These are phyloP conservation scores for Falco biarmicus DNA, from an alignment of 2,797 vertebrate genomes.

Conservation along the genomic window DNA sequence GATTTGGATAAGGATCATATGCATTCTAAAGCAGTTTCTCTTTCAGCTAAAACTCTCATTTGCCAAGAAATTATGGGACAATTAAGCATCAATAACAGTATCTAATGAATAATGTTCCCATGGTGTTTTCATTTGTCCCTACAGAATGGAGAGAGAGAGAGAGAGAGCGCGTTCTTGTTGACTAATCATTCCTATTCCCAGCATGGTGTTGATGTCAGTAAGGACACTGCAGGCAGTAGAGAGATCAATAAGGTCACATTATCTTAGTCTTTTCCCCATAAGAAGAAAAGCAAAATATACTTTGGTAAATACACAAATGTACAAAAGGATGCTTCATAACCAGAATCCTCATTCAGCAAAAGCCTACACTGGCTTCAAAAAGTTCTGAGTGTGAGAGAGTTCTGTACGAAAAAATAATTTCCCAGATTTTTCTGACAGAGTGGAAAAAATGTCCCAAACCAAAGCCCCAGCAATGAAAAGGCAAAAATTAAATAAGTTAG, in stretches of 20 bases:
- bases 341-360: not conserved
- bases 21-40: not conserved
- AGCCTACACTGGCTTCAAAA: not conserved
- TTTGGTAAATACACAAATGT: not conserved
- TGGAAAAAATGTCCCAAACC: not conserved
- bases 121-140: not conserved
- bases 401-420: not conserved
- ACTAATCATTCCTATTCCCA: slow-evolving; percentile 54
- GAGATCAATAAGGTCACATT: slow-evolving; percentile 16
- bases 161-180: not conserved
- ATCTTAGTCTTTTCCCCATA: not conserved
- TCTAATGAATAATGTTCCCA: not conserved
- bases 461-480: not conserved
- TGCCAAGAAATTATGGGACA: not conserved
- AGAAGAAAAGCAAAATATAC: not conserved
- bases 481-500: slow-evolving; percentile 6
- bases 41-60: not conserved
- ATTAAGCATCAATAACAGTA: not conserved
- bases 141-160: not conserved
- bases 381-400: not conserved
- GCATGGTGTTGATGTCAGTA: slow-evolving; percentile 19
- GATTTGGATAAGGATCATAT: not conserved
- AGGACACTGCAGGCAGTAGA: slow-evolving; percentile 18
- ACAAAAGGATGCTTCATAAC: not conserved
- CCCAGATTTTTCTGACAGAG: not conserved